Evolutionary conservation across 2,797 vertebrate genomes (phyloP), one percentile per base, ranked within the genome.

Genomic region (Eleutherodactylus coqui): DNA sequence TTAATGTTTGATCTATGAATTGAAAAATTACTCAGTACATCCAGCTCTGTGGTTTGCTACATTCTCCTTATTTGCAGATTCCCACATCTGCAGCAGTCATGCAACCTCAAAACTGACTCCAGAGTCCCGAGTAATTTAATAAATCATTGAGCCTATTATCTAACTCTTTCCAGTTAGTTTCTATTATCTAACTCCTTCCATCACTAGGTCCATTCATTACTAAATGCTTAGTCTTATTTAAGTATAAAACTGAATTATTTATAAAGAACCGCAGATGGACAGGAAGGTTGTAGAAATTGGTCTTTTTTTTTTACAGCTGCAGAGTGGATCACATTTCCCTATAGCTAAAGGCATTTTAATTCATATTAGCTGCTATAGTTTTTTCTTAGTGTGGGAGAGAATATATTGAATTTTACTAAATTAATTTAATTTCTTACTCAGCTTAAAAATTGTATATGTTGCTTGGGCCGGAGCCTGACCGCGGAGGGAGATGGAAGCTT

Each of bases 1-100:
- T 64, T n/a, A 21, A 47, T 13, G 60, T 45, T 80, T 67, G 78
- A 80, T 80, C 27, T 67, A 14, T 64, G 21, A 67, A 80, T 21
- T 49, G 41, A 80, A 34, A 49, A 49, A 80, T 79, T 79, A 53
- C 76, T 79, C 49, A 49, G 79, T 67, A 47, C 53, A 64, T 73
- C 49, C 47, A 60, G 70, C 55, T 47, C 21, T 75, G 19, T 14
- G 47, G 7, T 27, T 19, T 19, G 11, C n/a, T 83, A 45, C 21
- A 49, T 62, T 55, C 53, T 83, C 41, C 5, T 47, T 73, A 47
- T 45, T 62, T 75, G 69, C 47, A 38, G 55, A 67, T 76, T 83
- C 58, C 55, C 29, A 84, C 82, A 84, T 84, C 73, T 69, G 58
- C 58, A 38, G 43, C 27, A 77, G 38, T 76, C 73, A 64, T 77